phyloP scores from a whole-genome alignment of 2,797 vertebrate genomes.

The Alcedo quadribrachys region DNA sequence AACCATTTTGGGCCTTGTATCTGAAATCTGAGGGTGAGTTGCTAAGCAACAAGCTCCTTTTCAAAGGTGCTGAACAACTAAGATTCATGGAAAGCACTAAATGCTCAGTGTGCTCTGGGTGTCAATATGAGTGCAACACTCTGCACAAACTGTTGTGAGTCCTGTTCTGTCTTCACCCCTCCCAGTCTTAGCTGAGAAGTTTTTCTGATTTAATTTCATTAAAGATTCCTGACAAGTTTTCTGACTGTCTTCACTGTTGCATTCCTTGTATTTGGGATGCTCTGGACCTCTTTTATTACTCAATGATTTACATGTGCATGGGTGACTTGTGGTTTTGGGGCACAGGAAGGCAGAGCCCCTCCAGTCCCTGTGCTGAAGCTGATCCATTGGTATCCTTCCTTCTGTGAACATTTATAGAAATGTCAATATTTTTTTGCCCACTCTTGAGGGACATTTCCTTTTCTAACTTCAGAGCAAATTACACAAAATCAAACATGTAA shows the following conservation, averaged over 20 bases:
- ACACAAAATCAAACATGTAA: neutral
- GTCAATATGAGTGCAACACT: neutral
- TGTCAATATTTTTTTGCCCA: neutral
- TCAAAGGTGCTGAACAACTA: neutral
- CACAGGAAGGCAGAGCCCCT: neutral
- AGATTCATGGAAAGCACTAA: neutral
- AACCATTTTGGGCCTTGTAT: neutral
- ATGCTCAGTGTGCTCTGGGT: neutral
- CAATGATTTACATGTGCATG: neutral
- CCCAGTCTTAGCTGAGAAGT: neutral
- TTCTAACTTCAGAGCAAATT: neutral
- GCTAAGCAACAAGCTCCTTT: neutral
- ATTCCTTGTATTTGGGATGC: neutral
- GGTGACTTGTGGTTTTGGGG: neutral
- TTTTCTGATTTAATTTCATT: neutral
- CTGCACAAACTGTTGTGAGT: neutral
- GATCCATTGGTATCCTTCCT: neutral
- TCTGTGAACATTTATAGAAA: neutral
- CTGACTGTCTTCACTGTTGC: neutral
- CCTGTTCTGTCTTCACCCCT: neutral
- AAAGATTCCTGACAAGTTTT: neutral
- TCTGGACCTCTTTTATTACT: neutral
- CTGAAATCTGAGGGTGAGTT: neutral
- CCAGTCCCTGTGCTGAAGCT: neutral
- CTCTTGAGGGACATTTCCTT: neutral